A percentile compares a stretch with the other conserved stretches of the same genome.
Evolutionary conservation across 2,113 vertebrate genomes (phyloP).

Genomic region (Forbesichthys agassizii): DNA sequence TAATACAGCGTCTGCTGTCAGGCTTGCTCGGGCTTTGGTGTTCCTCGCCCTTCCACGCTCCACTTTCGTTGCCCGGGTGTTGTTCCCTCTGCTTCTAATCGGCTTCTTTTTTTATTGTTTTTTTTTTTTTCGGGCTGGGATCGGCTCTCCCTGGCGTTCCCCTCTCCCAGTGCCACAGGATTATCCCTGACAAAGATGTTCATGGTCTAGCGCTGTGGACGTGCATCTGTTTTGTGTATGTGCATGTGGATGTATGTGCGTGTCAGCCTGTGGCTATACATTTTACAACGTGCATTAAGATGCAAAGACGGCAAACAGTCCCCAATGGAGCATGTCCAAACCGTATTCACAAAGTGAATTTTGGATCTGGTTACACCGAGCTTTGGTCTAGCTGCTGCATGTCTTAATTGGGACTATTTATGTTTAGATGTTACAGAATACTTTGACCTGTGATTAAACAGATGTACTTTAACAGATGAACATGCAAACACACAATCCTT

Average conservation of each 20-base stretch:
- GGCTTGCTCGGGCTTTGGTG: conserved; percentile 53
- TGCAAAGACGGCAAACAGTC: too few species aligned
- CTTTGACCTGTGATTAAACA: too few species aligned
- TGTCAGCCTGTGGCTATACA: neutral
- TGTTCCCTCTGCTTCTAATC: conserved; percentile 67
- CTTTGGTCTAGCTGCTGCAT: too few species aligned
- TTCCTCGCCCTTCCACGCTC: conserved; percentile 42
- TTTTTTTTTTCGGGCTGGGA: conserved; percentile 57
- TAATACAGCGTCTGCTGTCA: conserved; percentile 52
- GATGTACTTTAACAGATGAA: too few species aligned
- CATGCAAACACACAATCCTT: too few species aligned
- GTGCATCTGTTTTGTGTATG: conserved; percentile 20
- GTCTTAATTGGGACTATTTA: too few species aligned
- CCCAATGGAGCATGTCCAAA: too few species aligned
- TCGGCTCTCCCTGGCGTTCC: conserved; percentile 65
- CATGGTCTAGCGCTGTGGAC: conserved; percentile 35
- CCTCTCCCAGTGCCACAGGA: conserved; percentile 54
- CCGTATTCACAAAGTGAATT: too few species aligned
- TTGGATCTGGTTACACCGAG: too few species aligned
- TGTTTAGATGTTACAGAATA: too few species aligned
- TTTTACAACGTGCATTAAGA: too few species aligned
- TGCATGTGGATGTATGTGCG: neutral
- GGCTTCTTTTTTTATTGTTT: conserved; percentile 51
- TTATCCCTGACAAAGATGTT: conserved; percentile 65
- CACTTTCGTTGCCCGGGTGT: conserved; percentile 53